Conservation (phyloP, 2,888 invertebrate genomes). For the Barypeithes pellucidus region DNA sequence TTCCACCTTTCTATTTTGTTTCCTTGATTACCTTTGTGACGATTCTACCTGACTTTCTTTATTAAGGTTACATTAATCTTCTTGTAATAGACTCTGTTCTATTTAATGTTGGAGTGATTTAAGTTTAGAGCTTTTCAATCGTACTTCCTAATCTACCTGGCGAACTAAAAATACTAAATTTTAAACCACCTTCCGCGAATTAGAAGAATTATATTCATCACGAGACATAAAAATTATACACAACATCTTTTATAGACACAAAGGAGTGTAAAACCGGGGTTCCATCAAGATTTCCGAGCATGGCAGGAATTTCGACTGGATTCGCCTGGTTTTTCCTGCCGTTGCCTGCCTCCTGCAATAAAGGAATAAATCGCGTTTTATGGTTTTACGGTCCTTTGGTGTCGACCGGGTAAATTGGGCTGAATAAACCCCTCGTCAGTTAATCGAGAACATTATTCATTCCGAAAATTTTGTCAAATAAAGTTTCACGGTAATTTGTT, state of each 20-base stretch:
- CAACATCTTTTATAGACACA: conserved; percentile 42
- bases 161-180: no score
- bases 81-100: no score
- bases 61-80: no score
- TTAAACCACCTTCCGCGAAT: no score
- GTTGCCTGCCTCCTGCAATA: conserved; percentile 61
- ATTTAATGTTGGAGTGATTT: no score
- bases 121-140: no score
- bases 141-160: no score
- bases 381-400: conserved; percentile 68
- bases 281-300: conserved; percentile 47
- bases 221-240: conserved; percentile 39
- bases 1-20: no score
- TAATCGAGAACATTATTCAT: conserved; percentile 55
- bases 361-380: conserved; percentile 70
- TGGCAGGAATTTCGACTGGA: conserved; percentile 39
- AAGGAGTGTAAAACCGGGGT: conserved; percentile 44
- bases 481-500: conserved; percentile 51
- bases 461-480: conserved; percentile 51
- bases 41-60: no score
- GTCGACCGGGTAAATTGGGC: conserved; percentile 52
- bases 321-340: conserved; percentile 32
- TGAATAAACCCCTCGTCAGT: conserved; percentile 55
- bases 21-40: no score
- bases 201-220: conserved; percentile 5